phyloP scores from a whole-genome alignment of 2,113 vertebrate genomes.

The Callaeas wilsoni region DNA sequence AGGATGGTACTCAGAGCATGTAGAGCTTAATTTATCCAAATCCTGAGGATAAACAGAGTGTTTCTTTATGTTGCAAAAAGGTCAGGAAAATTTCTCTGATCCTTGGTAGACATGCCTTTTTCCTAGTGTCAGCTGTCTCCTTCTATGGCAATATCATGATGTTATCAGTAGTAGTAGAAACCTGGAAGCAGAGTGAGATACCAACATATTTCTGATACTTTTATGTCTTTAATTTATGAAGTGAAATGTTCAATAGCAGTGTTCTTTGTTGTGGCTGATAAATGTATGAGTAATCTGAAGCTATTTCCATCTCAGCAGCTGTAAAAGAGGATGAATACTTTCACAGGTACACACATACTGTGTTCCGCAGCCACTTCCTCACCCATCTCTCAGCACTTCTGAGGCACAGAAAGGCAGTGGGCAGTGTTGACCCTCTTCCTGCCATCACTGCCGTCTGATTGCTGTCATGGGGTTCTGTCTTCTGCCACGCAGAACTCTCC shows the following conservation, averaged over 20 bases:
- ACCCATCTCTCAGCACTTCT: not conserved
- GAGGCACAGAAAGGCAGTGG: not conserved
- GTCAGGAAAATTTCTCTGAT: not conserved
- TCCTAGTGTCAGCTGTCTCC: not conserved
- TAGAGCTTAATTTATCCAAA: not conserved
- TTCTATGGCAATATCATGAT: not conserved
- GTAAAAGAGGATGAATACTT: not conserved
- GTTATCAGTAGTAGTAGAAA: not conserved
- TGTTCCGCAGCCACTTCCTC: not conserved
- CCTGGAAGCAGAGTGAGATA: not conserved
- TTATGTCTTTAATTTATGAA: not conserved
- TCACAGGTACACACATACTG: fast-evolving
- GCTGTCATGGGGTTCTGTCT: not conserved
- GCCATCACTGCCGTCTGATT: fast-evolving
- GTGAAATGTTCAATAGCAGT: not conserved
- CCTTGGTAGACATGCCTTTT: not conserved
- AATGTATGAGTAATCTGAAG: not conserved
- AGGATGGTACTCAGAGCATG: not conserved
- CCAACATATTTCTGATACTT: not conserved
- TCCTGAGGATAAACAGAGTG: not conserved
- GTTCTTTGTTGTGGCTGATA: not conserved
- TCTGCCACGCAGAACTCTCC: not conserved
- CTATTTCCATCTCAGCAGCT: not conserved
- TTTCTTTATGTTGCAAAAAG: not conserved
- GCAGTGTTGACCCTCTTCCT: not conserved